Evolutionary conservation across 2,113 vertebrate species (phyloP), one percentile per base, ranked within the genome.

Genomic region (Pantherophis guttatus): DNA sequence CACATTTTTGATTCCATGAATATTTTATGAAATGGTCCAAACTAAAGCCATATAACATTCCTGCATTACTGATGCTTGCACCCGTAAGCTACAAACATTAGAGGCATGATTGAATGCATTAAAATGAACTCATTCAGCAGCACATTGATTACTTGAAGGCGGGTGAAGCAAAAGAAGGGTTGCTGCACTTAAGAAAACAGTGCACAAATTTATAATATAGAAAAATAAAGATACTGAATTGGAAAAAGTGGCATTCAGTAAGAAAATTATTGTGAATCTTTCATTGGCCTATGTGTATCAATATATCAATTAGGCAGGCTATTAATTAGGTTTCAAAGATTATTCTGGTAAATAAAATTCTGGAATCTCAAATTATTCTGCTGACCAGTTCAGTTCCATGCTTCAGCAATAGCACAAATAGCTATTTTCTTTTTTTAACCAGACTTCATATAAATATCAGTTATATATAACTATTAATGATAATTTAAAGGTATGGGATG

Each of bases 21-120:
- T 99, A 98, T 99, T 99, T 99, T 97, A 99, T 99, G 98, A 98
- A 98, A 99, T 98, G 98, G 98, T 97, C 98, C 98, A 99, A 99
- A 99, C 98, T 98, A 98, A 98, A 98, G 98, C 98, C 98, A 99
- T 98, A 99, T 99, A 99, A 99, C 98, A 99, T 98, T 98, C 98
- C 97, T 98, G 98, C 98, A 99, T 99, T 99, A 98, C 98, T 98
- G 98, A 99, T 98, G 98, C 98, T 97, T 98, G 98, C 98, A 98
- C 98, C 98, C 98, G 97, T 98, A 98, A 99, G 98, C 99, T 98
- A 99, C 98, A 98, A 99, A 99, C 99, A 99, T 99, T 98, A 99
- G 98, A 98, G 98, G 97, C 98, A 98, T 98, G 98, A 99, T 99
- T 99, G 98, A 99, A 98, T 98, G 98, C 98, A 98, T 99, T 99